A percentile compares a stretch with the other conserved stretches of the same genome.
Evolutionary conservation across 2,797 vertebrate species (phyloP).

Genomic region (Megaceryle alcyon): DNA sequence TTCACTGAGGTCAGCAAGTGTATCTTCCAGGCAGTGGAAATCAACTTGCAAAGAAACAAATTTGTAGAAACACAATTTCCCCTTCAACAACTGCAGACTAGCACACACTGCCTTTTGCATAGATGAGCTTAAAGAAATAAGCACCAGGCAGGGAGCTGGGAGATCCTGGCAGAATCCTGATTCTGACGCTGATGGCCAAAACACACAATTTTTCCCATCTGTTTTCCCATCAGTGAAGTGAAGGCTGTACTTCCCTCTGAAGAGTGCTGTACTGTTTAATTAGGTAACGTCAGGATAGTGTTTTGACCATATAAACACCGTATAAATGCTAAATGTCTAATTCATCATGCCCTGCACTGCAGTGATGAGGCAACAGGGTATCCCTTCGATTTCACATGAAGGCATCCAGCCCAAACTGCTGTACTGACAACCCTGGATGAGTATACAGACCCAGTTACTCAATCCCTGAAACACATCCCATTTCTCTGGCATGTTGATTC

Average conservation of each 20-base stretch:
- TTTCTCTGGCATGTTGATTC: neutral
- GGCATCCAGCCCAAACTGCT: neutral
- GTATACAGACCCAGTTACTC: neutral
- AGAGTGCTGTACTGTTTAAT: neutral
- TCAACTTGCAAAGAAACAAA: neutral
- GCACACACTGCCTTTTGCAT: neutral
- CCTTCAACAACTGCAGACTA: neutral
- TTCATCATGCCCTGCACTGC: neutral
- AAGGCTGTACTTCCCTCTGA: neutral
- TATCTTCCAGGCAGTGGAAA: neutral
- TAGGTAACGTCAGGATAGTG: neutral
- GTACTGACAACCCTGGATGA: neutral
- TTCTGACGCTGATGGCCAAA: neutral
- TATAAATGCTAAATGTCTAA: neutral
- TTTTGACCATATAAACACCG: neutral
- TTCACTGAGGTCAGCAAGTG: neutral
- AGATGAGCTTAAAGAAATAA: neutral
- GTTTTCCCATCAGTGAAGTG: neutral
- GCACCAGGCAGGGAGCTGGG: neutral
- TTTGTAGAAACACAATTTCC: conserved; percentile 22
- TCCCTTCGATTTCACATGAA: neutral
- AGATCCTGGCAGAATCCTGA: neutral
- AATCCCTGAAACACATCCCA: neutral
- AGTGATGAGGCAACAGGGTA: neutral
- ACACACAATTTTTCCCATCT: neutral